Evolutionary conservation across 2,797 vertebrate species (phyloP).

Genomic region (Morus bassanus): DNA sequence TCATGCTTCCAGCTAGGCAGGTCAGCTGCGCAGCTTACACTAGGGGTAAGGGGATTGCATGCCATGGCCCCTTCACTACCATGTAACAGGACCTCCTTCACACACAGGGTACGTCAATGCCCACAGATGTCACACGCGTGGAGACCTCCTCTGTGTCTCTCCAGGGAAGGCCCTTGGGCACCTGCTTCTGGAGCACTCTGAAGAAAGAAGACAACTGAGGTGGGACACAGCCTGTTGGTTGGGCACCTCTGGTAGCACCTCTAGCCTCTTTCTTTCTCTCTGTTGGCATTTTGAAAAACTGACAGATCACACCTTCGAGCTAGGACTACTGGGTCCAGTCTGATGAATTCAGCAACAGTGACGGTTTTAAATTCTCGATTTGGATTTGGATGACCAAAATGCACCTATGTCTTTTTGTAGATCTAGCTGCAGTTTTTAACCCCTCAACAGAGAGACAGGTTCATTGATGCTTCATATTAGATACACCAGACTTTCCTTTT

Average conservation of each 20-base stretch:
- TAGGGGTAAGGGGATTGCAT: background rate
- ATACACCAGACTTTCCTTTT: background rate
- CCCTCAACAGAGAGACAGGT: background rate
- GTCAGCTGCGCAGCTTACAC: background rate
- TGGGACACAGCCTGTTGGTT: background rate
- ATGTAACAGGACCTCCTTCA: background rate
- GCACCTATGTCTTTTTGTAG: background rate
- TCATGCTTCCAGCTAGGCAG: background rate
- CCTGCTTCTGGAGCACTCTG: background rate
- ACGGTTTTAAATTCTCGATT: background rate
- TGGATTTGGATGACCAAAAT: background rate
- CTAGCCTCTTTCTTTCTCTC: background rate
- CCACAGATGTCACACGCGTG: background rate
- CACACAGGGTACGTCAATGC: background rate
- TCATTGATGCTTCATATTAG: background rate
- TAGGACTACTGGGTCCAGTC: background rate
- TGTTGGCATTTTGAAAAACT: background rate
- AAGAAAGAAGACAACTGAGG: background rate
- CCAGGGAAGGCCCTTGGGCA: background rate
- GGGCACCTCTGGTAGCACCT: background rate
- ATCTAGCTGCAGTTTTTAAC: background rate
- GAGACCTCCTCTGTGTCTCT: background rate
- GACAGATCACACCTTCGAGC: background rate
- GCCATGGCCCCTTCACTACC: background rate
- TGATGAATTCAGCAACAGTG: background rate